Evolutionary conservation across 1,140 invertebrate genomes (phyloP).

Genomic region (Diorhabda elongata): DNA sequence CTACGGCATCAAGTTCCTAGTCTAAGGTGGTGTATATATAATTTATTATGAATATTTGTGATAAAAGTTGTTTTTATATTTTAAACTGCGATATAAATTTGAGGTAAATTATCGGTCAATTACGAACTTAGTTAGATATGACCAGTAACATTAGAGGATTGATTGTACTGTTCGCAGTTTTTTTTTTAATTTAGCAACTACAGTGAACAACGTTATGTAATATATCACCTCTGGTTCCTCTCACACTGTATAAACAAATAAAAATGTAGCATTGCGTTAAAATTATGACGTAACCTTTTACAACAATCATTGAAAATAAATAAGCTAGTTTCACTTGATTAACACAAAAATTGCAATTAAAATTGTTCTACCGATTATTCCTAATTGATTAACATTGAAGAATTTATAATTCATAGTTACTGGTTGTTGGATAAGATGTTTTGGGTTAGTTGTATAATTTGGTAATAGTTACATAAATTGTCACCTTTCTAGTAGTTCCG

Average conservation of each 20-base stretch:
- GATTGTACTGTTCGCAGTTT: too few species aligned
- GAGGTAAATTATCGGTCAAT: too few species aligned
- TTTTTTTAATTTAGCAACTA: background rate
- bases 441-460: conserved; percentile 7
- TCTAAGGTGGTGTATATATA: too few species aligned
- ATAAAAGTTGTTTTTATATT: too few species aligned
- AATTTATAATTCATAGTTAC: background rate
- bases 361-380: background rate
- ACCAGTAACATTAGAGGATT: too few species aligned
- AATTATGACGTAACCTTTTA: background rate
- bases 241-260: background rate
- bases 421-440: background rate
- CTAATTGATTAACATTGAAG: background rate
- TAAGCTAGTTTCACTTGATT: background rate
- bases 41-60: too few species aligned
- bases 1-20: too few species aligned
- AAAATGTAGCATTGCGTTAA: background rate
- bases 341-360: background rate
- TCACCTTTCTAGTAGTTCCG: conserved; percentile 1
- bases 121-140: too few species aligned
- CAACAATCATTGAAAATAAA: background rate
- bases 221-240: background rate
- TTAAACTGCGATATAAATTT: too few species aligned
- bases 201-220: background rate
- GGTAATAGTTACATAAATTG: conserved; percentile 9